Evolutionary conservation across 2,797 vertebrate species (phyloP).

Genomic region (Heteromormyrus szaboi): DNA sequence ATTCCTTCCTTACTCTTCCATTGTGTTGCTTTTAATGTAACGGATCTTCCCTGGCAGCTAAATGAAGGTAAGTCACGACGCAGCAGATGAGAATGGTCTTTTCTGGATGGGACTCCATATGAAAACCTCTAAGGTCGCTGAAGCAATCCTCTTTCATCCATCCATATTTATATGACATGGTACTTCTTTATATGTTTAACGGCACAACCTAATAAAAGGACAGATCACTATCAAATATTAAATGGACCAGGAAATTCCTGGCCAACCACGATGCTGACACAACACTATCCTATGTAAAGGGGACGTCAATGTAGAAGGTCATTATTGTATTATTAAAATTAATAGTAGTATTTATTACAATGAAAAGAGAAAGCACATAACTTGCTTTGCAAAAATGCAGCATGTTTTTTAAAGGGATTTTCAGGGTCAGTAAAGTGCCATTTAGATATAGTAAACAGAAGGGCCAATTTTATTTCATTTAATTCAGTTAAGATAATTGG

Average conservation of each 20-base stretch:
- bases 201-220: background rate
- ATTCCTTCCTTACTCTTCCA: background rate
- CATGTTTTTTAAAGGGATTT: background rate
- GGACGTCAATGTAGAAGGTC: background rate
- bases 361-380: background rate
- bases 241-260: background rate
- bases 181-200: background rate
- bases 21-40: conserved; percentile 3
- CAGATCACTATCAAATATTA: background rate
- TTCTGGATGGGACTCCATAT: background rate
- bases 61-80: conserved; percentile 2
- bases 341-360: background rate
- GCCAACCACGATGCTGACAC: background rate
- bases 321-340: background rate
- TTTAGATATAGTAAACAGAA: background rate
- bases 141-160: background rate
- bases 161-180: background rate
- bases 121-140: background rate
- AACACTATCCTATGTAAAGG: background rate
- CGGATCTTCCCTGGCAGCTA: conserved; percentile 17
- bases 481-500: background rate
- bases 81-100: background rate
- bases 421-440: background rate
- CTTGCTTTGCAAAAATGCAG: background rate
- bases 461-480: background rate